Evolutionary conservation across 1,140 invertebrate genomes (phyloP).

Genomic region (Zophobas morio): DNA sequence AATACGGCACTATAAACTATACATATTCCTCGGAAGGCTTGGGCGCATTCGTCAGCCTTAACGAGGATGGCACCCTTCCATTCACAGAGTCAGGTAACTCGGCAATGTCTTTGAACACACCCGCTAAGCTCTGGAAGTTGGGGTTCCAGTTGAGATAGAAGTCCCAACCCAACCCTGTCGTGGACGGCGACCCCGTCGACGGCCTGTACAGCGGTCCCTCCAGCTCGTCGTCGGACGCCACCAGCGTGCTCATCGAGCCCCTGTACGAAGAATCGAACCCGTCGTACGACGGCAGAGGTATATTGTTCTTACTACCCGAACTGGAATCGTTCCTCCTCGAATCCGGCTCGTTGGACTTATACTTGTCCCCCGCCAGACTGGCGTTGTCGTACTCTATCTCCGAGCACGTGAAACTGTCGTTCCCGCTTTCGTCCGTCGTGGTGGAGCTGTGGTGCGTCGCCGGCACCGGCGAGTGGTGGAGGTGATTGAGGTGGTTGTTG

Average conservation of each 20-base stretch:
- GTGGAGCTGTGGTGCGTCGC: constrained; percentile 84
- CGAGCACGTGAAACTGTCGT: constrained; percentile 98
- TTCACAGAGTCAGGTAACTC: constrained; percentile 88
- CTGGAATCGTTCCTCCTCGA: constrained; percentile 74
- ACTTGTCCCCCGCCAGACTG: constrained; percentile 86
- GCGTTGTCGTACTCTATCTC: constrained; percentile 97
- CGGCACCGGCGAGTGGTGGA: constrained; percentile 79
- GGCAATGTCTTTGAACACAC: constrained; percentile 96
- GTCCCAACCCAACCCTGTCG: constrained; percentile 88
- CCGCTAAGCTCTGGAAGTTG: constrained; percentile 94
- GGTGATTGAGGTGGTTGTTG: constrained; percentile 74
- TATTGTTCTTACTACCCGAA: constrained; percentile 71
- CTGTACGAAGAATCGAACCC: constrained; percentile 94
- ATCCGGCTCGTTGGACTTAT: constrained; percentile 79
- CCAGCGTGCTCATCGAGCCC: constrained; percentile 92
- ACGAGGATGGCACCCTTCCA: constrained; percentile 74
- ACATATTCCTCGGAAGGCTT: constrained; percentile 88
- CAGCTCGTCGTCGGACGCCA: constrained; percentile 93
- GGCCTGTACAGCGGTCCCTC: constrained; percentile 82
- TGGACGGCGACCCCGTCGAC: constrained; percentile 82
- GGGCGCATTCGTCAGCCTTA: constrained; percentile 78
- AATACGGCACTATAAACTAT: constrained; percentile 64
- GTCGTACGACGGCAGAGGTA: constrained; percentile 86
- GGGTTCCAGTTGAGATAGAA: constrained; percentile 96
- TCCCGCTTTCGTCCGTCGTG: constrained; percentile 94